phyloP scores from a whole-genome alignment of 2,797 vertebrate species.

The Myotis myotis region DNA sequence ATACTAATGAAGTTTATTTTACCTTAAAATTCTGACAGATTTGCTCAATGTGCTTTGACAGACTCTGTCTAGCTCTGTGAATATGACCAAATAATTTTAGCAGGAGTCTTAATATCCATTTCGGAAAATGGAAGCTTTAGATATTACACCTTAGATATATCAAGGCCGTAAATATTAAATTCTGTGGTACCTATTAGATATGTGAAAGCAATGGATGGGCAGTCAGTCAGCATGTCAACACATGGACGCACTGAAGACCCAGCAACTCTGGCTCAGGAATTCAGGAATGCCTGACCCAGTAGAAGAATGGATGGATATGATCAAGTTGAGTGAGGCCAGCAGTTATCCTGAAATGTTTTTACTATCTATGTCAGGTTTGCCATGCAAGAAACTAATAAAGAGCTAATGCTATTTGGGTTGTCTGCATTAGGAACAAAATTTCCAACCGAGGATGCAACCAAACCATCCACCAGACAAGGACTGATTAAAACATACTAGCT shows the following conservation, averaged over 20 bases:
- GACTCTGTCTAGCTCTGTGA: background rate
- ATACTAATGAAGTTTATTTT: background rate
- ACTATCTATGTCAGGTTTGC: background rate
- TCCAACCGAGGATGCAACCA: background rate
- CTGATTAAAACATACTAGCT: background rate
- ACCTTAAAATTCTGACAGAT: background rate
- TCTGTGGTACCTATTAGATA: background rate
- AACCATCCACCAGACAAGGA: background rate
- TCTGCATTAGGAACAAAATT: background rate
- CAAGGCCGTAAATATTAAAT: background rate
- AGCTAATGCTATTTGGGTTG: background rate
- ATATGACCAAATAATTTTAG: background rate
- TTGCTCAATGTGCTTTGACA: background rate
- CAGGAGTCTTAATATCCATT: background rate
- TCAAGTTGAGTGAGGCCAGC: background rate
- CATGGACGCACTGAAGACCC: background rate
- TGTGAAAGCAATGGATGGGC: background rate
- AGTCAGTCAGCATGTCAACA: background rate
- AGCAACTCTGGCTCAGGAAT: background rate
- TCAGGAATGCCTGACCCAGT: background rate
- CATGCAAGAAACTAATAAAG: background rate
- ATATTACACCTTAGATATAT: background rate
- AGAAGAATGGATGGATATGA: background rate
- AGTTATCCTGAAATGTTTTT: background rate
- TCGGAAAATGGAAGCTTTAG: background rate